Evolutionary conservation across 1,140 invertebrate species (phyloP).

Genomic region (Forficula auricularia): DNA sequence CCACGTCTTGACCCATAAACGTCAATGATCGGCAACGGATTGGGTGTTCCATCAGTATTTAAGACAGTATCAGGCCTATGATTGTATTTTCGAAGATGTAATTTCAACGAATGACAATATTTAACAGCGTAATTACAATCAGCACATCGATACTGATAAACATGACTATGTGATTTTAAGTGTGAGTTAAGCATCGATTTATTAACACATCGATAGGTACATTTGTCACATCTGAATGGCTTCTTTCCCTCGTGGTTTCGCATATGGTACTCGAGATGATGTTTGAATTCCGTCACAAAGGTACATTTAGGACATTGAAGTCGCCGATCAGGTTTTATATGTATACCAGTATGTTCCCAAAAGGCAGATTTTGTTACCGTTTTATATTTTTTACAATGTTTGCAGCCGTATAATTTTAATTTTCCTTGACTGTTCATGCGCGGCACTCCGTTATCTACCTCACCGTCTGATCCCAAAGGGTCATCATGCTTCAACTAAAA

Average conservation of each 20-base stretch:
- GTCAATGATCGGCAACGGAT: constrained; percentile 72
- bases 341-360: constrained; percentile 77
- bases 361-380: constrained; percentile 77
- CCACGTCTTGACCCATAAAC: constrained; percentile 76
- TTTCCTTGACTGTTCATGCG: constrained; percentile 65
- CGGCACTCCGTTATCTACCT: constrained; percentile 43
- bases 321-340: constrained; percentile 86
- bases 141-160: constrained; percentile 89
- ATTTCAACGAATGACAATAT: constrained; percentile 92
- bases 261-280: constrained; percentile 94
- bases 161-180: constrained; percentile 90
- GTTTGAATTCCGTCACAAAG: constrained; percentile 97
- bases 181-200: constrained; percentile 99
- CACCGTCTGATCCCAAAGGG: constrained; percentile 38
- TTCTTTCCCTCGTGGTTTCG: constrained; percentile 90
- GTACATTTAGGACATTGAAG: constrained; percentile 81
- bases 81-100: constrained; percentile 81
- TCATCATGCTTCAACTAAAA: constrained; percentile 15
- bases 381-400: constrained; percentile 64
- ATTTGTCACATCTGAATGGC: constrained; percentile 88
- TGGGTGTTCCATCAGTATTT: constrained; percentile 72
- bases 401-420: constrained; percentile 79
- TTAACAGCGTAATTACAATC: constrained; percentile 96
- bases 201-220: constrained; percentile 87
- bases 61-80: constrained; percentile 67